Percentiles rank a stretch among this genome's conserved stretches.
Conservation (phyloP, 2,888 invertebrate genomes). For the Pseudococcus viburni region DNA sequence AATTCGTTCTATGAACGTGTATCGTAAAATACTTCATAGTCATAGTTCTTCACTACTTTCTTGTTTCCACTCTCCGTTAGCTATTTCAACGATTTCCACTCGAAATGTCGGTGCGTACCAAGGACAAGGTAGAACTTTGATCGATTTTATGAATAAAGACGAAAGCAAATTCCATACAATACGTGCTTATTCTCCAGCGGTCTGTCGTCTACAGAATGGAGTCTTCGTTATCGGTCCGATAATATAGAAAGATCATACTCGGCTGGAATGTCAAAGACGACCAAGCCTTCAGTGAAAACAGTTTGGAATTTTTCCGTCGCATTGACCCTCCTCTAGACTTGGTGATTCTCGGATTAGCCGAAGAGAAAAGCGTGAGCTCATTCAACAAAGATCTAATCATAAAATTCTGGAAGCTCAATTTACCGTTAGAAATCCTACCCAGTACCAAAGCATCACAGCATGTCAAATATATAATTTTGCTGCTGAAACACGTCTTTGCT, state of each 20-base stretch:
- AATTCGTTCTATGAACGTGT: no score
- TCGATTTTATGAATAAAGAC: no score
- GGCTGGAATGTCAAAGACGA: slow-evolving; percentile 53
- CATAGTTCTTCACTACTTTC: no score
- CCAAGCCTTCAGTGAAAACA: slow-evolving; percentile 7
- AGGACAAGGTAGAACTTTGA: no score
- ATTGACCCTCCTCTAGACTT: slow-evolving; percentile 49
- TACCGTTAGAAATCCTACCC: slow-evolving; percentile 24
- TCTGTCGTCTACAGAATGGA: slow-evolving; percentile 39
- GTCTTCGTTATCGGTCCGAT: slow-evolving; percentile 58
- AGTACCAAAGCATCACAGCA: slow-evolving; percentile 1
- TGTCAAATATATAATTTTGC: slow-evolving; percentile 40
- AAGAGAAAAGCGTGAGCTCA: background rate
- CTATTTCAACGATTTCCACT: no score
- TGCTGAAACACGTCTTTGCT: background rate
- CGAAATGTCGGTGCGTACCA: no score
- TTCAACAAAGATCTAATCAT: slow-evolving; percentile 13
- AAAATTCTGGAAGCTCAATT: background rate
- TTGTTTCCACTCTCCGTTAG: no score
- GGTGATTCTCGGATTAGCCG: slow-evolving; percentile 20
- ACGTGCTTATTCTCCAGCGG: background rate
- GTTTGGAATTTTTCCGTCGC: slow-evolving; percentile 58
- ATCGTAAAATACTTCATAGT: no score
- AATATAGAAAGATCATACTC: slow-evolving; percentile 4
- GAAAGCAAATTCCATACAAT: no score